Percentiles rank a stretch among this genome's conserved stretches.
These are phyloP conservation scores for Cylindroiulus punctatus DNA, from an alignment of 2,888 invertebrate genomes.

Conservation along the genomic window DNA sequence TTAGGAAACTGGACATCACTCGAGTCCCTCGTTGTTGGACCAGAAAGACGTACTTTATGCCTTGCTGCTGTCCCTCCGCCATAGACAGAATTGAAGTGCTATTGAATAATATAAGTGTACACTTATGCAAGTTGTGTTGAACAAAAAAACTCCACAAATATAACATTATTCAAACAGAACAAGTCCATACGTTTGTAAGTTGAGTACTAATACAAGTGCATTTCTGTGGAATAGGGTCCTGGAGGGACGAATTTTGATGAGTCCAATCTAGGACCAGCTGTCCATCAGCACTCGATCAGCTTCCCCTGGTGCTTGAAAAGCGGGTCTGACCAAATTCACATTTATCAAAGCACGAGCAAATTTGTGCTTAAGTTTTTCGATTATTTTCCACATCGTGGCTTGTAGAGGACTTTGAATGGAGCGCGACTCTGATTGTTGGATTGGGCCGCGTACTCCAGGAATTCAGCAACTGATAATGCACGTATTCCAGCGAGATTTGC, in stretches of 20 bases:
- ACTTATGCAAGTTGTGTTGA: no score
- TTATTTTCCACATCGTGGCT: not conserved
- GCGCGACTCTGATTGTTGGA: not conserved
- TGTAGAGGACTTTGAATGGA: not conserved
- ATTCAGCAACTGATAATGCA: slow-evolving; percentile 18
- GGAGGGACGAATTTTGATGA: not conserved
- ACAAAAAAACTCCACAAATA: no score
- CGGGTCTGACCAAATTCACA: not conserved
- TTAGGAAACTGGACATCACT: not conserved
- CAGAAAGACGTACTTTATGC: no score
- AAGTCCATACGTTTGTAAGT: no score
- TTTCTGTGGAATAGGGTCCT: no score
- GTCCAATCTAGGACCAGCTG: not conserved
- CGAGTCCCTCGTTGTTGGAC: no score
- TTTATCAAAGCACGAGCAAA: not conserved
- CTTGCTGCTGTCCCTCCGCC: no score
- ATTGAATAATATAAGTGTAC: no score
- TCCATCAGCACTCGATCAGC: not conserved
- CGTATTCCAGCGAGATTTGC: not conserved
- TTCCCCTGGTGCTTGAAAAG: not conserved
- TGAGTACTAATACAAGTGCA: not conserved
- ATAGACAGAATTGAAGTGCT: no score
- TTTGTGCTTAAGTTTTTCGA: not conserved
- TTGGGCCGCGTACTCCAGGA: not conserved
- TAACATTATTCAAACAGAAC: no score